Evolutionary conservation across 2,113 vertebrate species (phyloP), one percentile per base, ranked within the genome.

Genomic region (Leucosticte australis): DNA sequence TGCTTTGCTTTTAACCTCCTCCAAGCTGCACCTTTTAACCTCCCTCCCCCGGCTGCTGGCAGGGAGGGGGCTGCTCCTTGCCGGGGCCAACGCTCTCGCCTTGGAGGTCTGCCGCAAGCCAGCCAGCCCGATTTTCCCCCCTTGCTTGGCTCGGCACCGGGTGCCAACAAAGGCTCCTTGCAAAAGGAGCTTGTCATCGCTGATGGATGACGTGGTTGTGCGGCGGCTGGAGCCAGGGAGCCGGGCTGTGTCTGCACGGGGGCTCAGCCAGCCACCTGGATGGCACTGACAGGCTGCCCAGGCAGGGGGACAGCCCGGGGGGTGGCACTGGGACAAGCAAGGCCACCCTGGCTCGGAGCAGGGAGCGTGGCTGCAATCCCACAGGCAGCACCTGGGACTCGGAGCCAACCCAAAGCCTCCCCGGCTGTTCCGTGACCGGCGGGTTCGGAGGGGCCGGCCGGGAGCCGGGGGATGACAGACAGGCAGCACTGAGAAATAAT

Each of bases 101-200:
- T 89, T 53, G 75, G 89, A 94, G 85, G 83, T 87, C 93, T 94
- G 89, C 89, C 33, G 26, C 83, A 86, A 94, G 60, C 69, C 82
- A n/a, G 65, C 4, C 1, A 91, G 78, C 62, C 75, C 11, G 11
- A 21, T 28, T 33, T 22, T 3, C 4, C 10, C 41, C 47, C n/a
- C 37, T 39, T 3, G 65, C 87, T 23, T 20, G 17, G 62, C 93
- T 81, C 91, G 3, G 80, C 82, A 50, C 83, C 16, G 83, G 83
- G 78, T 94, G 91, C 95, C 96, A 94, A 92, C 94, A 96, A 97
- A 94, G 92, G 60, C 95, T 92, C 83, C 95, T 94, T 96, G 95
- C 87, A 89, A 94, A 91, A 69, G 94, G 81, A 97, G 95, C 83
- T 87, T 94, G 94, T 95, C 96, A 96, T 76, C 27, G 35, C 89